Base-by-base conservation (phyloP, 2,113 vertebrate genomes). In the Motacilla tschutschensis region DNA sequence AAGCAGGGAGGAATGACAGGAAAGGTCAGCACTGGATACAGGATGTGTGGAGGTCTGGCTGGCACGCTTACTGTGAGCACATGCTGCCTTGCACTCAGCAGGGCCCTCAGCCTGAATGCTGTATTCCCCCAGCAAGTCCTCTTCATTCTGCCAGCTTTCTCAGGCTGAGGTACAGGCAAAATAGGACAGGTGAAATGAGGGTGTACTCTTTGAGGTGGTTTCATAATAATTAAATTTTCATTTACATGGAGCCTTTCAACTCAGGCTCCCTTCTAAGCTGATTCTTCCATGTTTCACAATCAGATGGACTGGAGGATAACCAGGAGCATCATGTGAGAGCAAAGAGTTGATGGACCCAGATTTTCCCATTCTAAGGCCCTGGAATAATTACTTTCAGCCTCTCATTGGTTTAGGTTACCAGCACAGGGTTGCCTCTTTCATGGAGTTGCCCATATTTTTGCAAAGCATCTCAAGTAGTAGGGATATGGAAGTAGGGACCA, bases 41-140 rank as follows among this genome's bases (percentile, higher is more conserved):
- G n/a, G 2, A 6, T 6, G 9, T 17, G 36, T 43, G 3, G 22
- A 16, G 26, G 3, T 19, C 35, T 38, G 62, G 38, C 62, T 38
- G 59, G 31, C 15, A 15, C 0, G 0, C 21, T 35, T 3, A 2
- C 48, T 1, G 3, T 1, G 22, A 13, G n/a, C 3, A 6, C 77
- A 3, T 8, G 69, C 41, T n/a, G 38, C 70, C 36, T 10, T 8
- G 73, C 65, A 8, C 60, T 7, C 3, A 26, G 26, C 55, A 20
- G 47, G n/a, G 62, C 79, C 19, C 76, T 8, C 6, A 63, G 59
- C 48, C 43, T 26, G 25, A 47, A 28, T 3, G 18, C 21, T 3
- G 0, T 5, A 22, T 36, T 51, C 46, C 35, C 40, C 57, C 12
- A 77, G 9, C 51, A 31, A 25, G 17, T 4, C 38, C 48, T 64